Percentiles rank a stretch among this genome's conserved stretches.
These are phyloP conservation scores for Ceyx erithaca DNA, from an alignment of 2,797 vertebrate genomes.

Conservation along the genomic window DNA sequence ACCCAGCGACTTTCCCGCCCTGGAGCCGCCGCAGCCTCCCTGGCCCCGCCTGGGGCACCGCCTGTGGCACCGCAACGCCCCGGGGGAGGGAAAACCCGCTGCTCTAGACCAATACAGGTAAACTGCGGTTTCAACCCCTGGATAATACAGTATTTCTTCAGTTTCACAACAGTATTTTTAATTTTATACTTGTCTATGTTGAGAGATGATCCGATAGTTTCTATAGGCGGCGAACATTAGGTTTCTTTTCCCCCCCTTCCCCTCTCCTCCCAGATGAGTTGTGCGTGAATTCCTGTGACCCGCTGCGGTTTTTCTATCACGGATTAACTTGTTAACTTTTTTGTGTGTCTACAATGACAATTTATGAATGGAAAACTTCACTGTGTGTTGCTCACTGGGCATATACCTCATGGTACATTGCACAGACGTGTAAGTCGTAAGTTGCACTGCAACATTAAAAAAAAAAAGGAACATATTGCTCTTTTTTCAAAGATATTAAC, in stretches of 20 bases:
- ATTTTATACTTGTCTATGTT: constrained; percentile 73
- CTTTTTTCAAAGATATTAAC: constrained; percentile 93
- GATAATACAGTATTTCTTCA: constrained; percentile 70
- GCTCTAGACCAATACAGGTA: constrained; percentile 34
- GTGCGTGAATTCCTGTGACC: constrained; percentile 66
- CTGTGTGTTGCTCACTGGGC: constrained; percentile 92
- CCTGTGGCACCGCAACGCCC: too few relatives aligned
- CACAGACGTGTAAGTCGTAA: constrained; percentile 95
- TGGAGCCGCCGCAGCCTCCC: too few relatives aligned
- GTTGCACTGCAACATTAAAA: constrained; percentile 98
- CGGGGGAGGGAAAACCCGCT: constrained; percentile 7
- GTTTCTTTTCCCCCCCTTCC: constrained; percentile 65
- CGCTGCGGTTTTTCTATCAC: constrained; percentile 79
- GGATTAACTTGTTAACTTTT: constrained; percentile 83
- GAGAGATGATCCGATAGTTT: constrained; percentile 64
- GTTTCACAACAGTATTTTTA: constrained; percentile 70
- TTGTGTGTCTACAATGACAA: constrained; percentile 86
- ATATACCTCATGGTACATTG: constrained; percentile 93
- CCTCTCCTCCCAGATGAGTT: constrained; percentile 70
- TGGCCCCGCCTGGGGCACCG: too few relatives aligned
- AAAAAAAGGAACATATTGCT: constrained; percentile 95
- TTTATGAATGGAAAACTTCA: constrained; percentile 88
- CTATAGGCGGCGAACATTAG: constrained; percentile 67
- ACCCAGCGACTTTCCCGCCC: not conserved
- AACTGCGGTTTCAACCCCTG: constrained; percentile 75